Evolutionary conservation across 2,113 vertebrate species (phyloP), one percentile per base, ranked within the genome.

Genomic region (Phoxinus phoxinus): DNA sequence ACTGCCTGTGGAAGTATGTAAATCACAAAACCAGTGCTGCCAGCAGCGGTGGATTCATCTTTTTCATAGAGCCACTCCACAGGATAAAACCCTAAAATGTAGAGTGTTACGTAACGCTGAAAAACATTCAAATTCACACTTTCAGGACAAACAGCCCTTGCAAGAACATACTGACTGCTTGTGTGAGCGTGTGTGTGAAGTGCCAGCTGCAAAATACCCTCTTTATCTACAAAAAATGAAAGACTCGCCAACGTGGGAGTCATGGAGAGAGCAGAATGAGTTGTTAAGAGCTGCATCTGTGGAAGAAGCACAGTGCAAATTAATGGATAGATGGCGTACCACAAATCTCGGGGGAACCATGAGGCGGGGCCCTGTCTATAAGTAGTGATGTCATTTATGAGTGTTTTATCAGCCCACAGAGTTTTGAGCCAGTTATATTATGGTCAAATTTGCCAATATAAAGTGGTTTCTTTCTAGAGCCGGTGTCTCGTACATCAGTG

Each of bases 81-180:
- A 35, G 48, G 19, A 81, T 48, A 32, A 51, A 81, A 81, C 46
- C 23, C 32, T 23, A 44, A 67, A 53, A 59, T 30, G 51, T 51
- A 46, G 15, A 73, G 61, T 41, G 83, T 87, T 85, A 82, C 25
- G 9, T 71, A 87, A 85, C 2, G 30, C 44, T 69, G 58, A 32
- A 79, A 73, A 32, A 87, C 56, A 84, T 84, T 84, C 69, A 81
- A 63, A 76, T 82, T 75, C 58, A 53, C 67, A 73, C 76, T 80
- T 41, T 44, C 9, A 46, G 84, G 61, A 79, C 84, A 81, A 81
- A 79, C 75, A 78, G 63, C 61, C 48, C 48, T 67, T 44, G 37
- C 74, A 58, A 71, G 67, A 27, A 81, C 21, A 72, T n/a, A 46
- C 56, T 81, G 25, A 76, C 67, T 73, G 67, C 81, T 59, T 82